Conservation (phyloP, 1,140 invertebrate species). For the Papilio polyxenes region DNA sequence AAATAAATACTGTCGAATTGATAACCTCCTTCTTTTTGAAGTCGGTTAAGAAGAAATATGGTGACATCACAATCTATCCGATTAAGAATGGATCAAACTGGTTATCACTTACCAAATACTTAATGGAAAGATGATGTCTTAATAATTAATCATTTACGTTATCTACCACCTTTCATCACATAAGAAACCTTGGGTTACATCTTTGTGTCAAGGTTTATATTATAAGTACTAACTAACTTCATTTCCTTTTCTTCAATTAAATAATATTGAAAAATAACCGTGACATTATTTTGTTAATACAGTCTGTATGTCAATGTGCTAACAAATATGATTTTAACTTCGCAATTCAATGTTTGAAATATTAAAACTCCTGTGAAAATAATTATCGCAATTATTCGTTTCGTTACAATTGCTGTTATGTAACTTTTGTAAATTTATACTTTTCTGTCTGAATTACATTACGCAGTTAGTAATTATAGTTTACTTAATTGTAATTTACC, state of each 20-base stretch:
- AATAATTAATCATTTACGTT: neutral
- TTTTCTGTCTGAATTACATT: no score
- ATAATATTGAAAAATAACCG: neutral
- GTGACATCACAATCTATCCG: no score
- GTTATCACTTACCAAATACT: neutral
- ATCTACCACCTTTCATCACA: neutral
- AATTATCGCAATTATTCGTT: neutral
- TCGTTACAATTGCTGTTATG: neutral
- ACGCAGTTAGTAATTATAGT: neutral
- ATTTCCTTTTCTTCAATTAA: no score
- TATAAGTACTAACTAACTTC: no score
- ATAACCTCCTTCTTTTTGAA: no score
- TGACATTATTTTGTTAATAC: neutral
- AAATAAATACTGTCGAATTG: no score
- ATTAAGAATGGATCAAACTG: no score
- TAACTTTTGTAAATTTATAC: neutral
- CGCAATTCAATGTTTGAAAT: neutral
- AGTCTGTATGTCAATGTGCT: neutral
- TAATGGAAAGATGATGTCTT: neutral
- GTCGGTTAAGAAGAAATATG: no score
- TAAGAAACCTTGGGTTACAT: neutral
- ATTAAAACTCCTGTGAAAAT: neutral
- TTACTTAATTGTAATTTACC: neutral
- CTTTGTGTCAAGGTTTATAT: neutral
- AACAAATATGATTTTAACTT: neutral